Percentiles rank a stretch among this genome's conserved stretches.
These are phyloP conservation scores for Carlito syrichta DNA, from an alignment of 2,113 vertebrate genomes.

Conservation along the genomic window DNA sequence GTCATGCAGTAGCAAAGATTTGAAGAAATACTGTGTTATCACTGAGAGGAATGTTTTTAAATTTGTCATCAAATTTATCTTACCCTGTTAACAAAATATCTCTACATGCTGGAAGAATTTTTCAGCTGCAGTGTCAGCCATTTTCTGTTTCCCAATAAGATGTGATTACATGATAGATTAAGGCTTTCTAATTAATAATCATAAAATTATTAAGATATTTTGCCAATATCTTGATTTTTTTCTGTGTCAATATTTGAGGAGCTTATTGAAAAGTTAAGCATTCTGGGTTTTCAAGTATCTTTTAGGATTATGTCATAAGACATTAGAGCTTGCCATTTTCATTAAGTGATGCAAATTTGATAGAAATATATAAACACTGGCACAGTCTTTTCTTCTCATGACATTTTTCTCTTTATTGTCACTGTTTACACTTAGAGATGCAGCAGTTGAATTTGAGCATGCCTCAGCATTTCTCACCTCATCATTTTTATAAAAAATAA, in stretches of 20 bases:
- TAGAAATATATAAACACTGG: background rate
- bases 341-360: background rate
- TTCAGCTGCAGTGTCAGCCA: background rate
- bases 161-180: background rate
- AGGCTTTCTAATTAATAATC: background rate
- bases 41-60: background rate
- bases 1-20: slow-evolving; percentile 6
- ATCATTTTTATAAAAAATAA: slow-evolving; percentile 20
- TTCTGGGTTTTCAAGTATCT: background rate
- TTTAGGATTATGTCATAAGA: background rate
- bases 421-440: background rate
- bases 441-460: background rate
- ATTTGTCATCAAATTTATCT: slow-evolving; percentile 48
- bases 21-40: slow-evolving; percentile 29
- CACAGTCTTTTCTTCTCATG: background rate
- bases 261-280: background rate
- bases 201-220: background rate
- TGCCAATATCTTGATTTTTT: background rate
- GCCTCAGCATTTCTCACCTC: background rate
- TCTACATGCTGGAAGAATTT: background rate
- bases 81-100: background rate
- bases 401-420: background rate
- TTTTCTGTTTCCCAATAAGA: background rate
- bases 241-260: background rate
- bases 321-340: background rate